phyloP scores from a whole-genome alignment of 2,888 invertebrate species.

The Piscicola geometra region DNA sequence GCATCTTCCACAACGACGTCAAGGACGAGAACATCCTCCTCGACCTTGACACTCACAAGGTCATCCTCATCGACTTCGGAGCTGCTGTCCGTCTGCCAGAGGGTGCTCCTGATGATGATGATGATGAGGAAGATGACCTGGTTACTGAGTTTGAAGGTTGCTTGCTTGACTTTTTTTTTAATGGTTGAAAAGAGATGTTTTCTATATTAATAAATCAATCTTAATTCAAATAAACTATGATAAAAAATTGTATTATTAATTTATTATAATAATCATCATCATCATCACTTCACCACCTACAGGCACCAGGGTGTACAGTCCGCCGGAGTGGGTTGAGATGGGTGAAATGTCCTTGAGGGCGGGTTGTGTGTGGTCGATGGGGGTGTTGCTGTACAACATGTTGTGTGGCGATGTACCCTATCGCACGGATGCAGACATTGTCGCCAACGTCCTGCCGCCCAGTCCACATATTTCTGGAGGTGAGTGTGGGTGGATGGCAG shows the following conservation, averaged over 20 bases:
- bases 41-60: constrained; percentile 53
- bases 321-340: constrained; percentile 63
- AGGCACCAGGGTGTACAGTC: constrained; percentile 65
- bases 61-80: constrained; percentile 7
- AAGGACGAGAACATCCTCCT: constrained; percentile 64
- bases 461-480: constrained; percentile 28
- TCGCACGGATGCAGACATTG: constrained; percentile 59
- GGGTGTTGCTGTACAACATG: constrained; percentile 64
- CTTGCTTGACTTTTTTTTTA: too few species aligned
- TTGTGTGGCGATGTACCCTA: constrained; percentile 66
- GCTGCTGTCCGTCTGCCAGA: neutral
- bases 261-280: too few species aligned
- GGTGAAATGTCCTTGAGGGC: constrained; percentile 60
- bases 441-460: constrained; percentile 52
- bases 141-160: neutral
- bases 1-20: constrained; percentile 62
- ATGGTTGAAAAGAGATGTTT: too few species aligned
- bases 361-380: constrained; percentile 64
- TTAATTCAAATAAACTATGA: too few species aligned
- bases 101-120: neutral
- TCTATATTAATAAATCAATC: too few species aligned
- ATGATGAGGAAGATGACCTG: neutral
- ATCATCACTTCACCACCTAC: constrained; percentile 36
- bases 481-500: constrained; percentile 20
- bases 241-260: too few species aligned